Evolutionary conservation across 1,140 invertebrate genomes (phyloP).

Genomic region (Bombus superbus): DNA sequence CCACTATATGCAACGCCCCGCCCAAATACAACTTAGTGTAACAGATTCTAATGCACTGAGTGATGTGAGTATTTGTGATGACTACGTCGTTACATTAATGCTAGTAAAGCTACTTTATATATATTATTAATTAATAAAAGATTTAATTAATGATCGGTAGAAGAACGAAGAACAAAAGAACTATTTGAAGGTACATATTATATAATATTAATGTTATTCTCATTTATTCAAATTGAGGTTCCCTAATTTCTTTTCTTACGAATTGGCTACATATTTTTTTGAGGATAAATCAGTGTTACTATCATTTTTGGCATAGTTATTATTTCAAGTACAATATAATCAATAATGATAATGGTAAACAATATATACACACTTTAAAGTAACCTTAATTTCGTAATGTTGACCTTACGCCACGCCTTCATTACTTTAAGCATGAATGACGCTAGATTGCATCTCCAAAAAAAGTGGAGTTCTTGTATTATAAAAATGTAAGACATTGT

Average conservation of each 20-base stretch:
- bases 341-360: background rate
- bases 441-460: background rate
- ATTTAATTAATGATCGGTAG: background rate
- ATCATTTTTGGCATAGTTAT: background rate
- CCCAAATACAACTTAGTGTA: slow-evolving; percentile 73
- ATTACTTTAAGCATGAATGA: background rate
- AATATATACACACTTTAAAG: background rate
- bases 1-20: slow-evolving; percentile 66
- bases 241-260: background rate
- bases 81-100: background rate
- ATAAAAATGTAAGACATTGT: too few relatives aligned
- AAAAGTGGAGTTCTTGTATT: background rate
- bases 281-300: background rate
- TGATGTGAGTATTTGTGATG: slow-evolving; percentile 2
- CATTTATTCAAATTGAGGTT: background rate
- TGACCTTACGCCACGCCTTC: slow-evolving; percentile 46
- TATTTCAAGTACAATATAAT: background rate
- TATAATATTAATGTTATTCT: background rate
- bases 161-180: background rate
- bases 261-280: background rate
- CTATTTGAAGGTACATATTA: slow-evolving; percentile 20
- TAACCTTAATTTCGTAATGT: slow-evolving; percentile 4
- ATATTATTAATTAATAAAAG: background rate
- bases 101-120: background rate
- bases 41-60: slow-evolving; percentile 54